phyloP scores from a whole-genome alignment of 2,888 invertebrate genomes.

The Troides aeacus region DNA sequence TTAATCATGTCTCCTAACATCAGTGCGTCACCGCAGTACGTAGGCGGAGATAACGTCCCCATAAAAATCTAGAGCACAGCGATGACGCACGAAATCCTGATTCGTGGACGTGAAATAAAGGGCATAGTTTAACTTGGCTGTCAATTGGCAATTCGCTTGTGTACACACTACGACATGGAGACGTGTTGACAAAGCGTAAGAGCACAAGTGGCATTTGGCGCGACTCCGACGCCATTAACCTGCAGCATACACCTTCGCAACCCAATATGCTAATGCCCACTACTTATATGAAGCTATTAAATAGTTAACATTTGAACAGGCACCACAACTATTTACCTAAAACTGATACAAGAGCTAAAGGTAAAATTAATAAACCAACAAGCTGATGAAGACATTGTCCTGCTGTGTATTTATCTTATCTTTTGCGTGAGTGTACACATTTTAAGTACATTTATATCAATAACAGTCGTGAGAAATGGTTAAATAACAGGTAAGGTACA shows the following conservation, averaged over 20 bases:
- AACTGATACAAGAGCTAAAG: no score
- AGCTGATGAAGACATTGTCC: no score
- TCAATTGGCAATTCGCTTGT: constrained; percentile 7
- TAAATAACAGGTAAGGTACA: no score
- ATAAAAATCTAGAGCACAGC: no score
- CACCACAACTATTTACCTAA: neutral
- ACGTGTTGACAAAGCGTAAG: neutral
- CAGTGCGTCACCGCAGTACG: no score
- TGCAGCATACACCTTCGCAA: constrained; percentile 3
- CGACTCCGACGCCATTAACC: neutral
- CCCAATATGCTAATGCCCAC: constrained; percentile 19
- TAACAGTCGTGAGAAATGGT: no score
- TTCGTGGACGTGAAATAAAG: neutral
- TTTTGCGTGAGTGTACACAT: no score
- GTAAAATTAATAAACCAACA: no score
- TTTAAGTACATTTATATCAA: no score
- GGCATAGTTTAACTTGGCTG: constrained; percentile 11
- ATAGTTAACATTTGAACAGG: constrained; percentile 15
- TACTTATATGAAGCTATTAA: constrained; percentile 14
- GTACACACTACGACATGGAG: neutral
- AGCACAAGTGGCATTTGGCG: constrained; percentile 17
- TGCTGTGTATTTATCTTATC: no score
- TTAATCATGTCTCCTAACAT: no score
- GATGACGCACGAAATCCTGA: neutral
- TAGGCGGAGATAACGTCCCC: no score